phyloP scores from a whole-genome alignment of 1,140 invertebrate species.

The Papilio machaon region DNA sequence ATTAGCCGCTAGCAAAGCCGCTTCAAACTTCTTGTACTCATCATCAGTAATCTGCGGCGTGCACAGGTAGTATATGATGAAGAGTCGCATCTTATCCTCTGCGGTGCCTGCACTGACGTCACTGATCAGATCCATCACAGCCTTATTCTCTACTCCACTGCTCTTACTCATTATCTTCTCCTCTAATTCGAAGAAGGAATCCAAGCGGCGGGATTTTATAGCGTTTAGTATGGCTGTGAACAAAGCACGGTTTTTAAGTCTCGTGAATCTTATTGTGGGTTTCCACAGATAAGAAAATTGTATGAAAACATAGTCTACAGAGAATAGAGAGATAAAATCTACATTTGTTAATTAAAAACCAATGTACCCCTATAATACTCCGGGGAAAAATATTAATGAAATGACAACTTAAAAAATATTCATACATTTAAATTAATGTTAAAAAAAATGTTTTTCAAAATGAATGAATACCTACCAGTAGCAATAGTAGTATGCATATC shows the following conservation, averaged over 20 bases:
- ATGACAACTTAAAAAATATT: too few species aligned
- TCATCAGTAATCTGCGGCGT: slow-evolving; percentile 89
- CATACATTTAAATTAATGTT: too few species aligned
- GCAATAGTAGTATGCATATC: slow-evolving; percentile 99
- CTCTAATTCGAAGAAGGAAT: slow-evolving; percentile 98
- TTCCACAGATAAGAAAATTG: too few species aligned
- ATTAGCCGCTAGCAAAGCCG: slow-evolving; percentile 89
- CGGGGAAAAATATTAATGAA: too few species aligned
- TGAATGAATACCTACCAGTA: slow-evolving; percentile 84
- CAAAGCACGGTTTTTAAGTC: slow-evolving; percentile 25
- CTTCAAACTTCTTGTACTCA: slow-evolving; percentile 92
- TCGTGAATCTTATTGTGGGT: not conserved
- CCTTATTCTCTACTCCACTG: slow-evolving; percentile 86
- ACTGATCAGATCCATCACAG: slow-evolving; percentile 90
- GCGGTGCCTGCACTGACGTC: slow-evolving; percentile 93
- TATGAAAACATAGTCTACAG: too few species aligned
- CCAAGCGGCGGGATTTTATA: slow-evolving; percentile 95
- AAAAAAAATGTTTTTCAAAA: too few species aligned
- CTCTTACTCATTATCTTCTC: slow-evolving; percentile 97
- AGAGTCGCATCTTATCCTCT: slow-evolving; percentile 97
- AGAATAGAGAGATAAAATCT: too few species aligned
- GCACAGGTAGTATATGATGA: slow-evolving; percentile 97
- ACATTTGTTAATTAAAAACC: not conserved
- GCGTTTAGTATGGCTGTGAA: slow-evolving; percentile 90
- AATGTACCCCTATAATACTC: too few species aligned